phyloP scores from a whole-genome alignment of 1,140 invertebrate species.

The Ruditapes philippinarum region DNA sequence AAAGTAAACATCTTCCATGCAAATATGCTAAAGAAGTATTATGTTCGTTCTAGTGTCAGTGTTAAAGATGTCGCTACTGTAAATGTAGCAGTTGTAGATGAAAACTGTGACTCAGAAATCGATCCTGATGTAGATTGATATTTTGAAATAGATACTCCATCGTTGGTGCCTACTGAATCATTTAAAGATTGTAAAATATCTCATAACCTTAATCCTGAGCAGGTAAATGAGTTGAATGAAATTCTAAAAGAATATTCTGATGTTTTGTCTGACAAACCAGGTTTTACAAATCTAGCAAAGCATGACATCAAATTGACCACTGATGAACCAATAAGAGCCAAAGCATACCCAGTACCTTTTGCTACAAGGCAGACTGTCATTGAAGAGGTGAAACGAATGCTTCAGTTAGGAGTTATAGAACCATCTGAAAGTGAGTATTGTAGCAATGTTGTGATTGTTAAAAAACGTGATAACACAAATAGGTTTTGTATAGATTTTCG shows the following conservation, averaged over 20 bases:
- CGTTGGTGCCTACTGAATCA: neutral
- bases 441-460: constrained; percentile 24
- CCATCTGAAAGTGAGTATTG: constrained; percentile 11
- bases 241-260: neutral
- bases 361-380: neutral
- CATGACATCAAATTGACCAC: constrained; percentile 40
- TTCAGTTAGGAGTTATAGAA: constrained; percentile 22
- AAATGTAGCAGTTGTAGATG: neutral
- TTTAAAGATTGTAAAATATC: neutral
- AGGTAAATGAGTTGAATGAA: neutral
- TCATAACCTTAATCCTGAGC: neutral
- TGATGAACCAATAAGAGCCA: constrained; percentile 22
- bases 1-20: constrained; percentile 65
- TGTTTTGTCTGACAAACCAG: constrained; percentile 51
- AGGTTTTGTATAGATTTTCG: constrained; percentile 78
- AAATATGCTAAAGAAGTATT: constrained; percentile 66
- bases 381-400: constrained; percentile 17
- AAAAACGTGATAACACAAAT: constrained; percentile 86
- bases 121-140: neutral
- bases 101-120: neutral
- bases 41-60: neutral
- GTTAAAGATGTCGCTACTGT: neutral
- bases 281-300: constrained; percentile 4
- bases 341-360: constrained; percentile 57
- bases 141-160: neutral